Percentiles rank a stretch among this genome's conserved stretches.
phyloP scores from a whole-genome alignment of 1,140 invertebrate genomes.

The Temnothorax curvispinosus region DNA sequence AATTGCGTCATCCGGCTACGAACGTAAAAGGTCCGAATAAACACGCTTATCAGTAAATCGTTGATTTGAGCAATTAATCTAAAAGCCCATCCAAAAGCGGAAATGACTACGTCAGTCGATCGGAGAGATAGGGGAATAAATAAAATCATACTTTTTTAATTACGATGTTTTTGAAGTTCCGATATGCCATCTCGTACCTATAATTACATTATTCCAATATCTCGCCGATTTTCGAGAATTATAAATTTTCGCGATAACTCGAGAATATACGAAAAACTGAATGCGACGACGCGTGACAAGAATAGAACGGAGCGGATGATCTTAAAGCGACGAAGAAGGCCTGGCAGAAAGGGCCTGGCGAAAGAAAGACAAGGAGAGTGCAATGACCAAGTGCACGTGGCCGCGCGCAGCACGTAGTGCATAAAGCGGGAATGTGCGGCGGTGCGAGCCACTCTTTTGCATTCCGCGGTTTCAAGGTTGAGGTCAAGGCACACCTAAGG shows the following conservation, averaged over 20 bases:
- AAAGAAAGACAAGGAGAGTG: constrained; percentile 56
- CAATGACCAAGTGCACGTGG: constrained; percentile 70
- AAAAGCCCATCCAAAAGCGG: neutral
- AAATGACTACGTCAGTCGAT: constrained; percentile 2
- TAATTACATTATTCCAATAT: neutral
- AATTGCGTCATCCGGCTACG: neutral
- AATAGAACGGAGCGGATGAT: neutral
- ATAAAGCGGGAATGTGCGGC: constrained; percentile 71
- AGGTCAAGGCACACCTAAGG: constrained; percentile 82
- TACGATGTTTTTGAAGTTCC: neutral
- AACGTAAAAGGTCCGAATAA: neutral
- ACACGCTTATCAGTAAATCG: neutral
- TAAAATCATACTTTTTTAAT: neutral
- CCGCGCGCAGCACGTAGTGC: constrained; percentile 45
- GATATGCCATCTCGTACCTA: neutral
- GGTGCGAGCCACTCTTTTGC: constrained; percentile 65
- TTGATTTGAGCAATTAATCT: neutral
- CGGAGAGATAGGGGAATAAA: constrained; percentile 1
- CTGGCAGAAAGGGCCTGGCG: neutral
- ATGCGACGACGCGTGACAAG: constrained; percentile 26
- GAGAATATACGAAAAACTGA: neutral
- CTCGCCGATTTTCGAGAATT: neutral
- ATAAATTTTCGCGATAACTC: neutral
- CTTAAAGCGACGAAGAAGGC: constrained; percentile 15
- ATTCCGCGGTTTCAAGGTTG: constrained; percentile 81